phyloP scores from a whole-genome alignment of 2,888 invertebrate genomes.

The Rosalia funebris region DNA sequence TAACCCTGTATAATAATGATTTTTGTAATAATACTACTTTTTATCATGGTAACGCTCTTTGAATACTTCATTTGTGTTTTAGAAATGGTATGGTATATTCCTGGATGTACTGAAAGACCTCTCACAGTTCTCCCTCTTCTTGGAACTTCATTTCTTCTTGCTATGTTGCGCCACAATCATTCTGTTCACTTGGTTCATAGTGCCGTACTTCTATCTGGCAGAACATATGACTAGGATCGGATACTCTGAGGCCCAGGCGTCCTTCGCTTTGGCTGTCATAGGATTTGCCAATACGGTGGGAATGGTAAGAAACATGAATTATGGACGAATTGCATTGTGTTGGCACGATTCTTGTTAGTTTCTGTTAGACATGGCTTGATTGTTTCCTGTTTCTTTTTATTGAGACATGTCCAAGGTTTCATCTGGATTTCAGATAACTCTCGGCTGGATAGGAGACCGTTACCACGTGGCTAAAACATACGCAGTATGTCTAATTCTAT shows the following conservation, averaged over 20 bases:
- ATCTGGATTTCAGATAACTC: constrained; percentile 71
- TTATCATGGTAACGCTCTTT: no score
- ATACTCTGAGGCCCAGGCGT: constrained; percentile 77
- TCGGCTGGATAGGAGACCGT: constrained; percentile 91
- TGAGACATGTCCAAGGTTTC: no score
- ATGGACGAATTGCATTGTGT: no score
- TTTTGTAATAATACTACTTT: no score
- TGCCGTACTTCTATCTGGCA: constrained; percentile 92
- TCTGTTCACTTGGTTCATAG: constrained; percentile 92
- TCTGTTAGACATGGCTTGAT: no score
- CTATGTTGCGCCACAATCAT: constrained; percentile 87
- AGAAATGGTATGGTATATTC: constrained; percentile 79
- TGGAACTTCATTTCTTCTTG: constrained; percentile 79
- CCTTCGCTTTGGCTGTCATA: constrained; percentile 84
- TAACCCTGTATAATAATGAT: no score
- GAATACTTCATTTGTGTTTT: no score
- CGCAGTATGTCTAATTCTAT: constrained; percentile 77
- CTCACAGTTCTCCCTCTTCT: constrained; percentile 82
- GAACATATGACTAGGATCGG: constrained; percentile 79
- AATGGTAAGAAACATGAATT: no score
- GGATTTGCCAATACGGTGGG: constrained; percentile 91
- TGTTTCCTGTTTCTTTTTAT: no score
- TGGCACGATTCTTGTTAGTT: no score
- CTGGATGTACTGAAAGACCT: constrained; percentile 75
- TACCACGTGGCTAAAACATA: constrained; percentile 85